phyloP scores from a whole-genome alignment of 2,113 vertebrate genomes.

The Rhizomys pruinosus region DNA sequence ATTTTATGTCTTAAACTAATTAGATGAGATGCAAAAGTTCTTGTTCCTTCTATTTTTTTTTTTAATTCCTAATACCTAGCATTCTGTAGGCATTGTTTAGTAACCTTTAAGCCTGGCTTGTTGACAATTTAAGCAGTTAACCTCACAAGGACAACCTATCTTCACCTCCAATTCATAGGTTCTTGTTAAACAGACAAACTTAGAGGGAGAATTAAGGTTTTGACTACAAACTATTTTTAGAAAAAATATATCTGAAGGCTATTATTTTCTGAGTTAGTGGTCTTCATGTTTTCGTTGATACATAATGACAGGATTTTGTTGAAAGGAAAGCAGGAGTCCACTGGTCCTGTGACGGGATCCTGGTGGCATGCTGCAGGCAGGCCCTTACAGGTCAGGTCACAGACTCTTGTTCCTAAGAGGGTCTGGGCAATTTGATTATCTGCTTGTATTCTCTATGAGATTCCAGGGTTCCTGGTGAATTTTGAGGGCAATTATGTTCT shows the following conservation, averaged over 20 bases:
- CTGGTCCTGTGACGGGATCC: neutral
- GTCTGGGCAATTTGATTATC: neutral
- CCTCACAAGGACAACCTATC: too few species aligned
- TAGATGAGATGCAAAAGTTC: neutral
- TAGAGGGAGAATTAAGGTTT: too few species aligned
- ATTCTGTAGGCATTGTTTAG: neutral
- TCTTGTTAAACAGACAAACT: slow-evolving; percentile 23
- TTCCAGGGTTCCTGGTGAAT: slow-evolving; percentile 10
- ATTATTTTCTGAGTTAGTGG: neutral
- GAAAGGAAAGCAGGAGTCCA: neutral
- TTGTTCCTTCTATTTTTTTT: neutral
- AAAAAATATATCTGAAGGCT: neutral
- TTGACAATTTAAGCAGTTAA: neutral
- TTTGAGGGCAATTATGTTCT: neutral
- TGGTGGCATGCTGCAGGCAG: neutral
- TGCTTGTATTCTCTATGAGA: neutral
- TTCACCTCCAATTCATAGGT: neutral
- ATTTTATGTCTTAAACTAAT: neutral
- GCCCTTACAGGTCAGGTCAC: neutral
- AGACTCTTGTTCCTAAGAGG: neutral
- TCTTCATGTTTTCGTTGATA: neutral
- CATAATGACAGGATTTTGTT: neutral
- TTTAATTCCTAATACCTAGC: neutral
- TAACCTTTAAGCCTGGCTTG: neutral
- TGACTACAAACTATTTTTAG: too few species aligned